Evolutionary conservation across 2,888 invertebrate species (phyloP).

Genomic region (Mythimna ferrago): DNA sequence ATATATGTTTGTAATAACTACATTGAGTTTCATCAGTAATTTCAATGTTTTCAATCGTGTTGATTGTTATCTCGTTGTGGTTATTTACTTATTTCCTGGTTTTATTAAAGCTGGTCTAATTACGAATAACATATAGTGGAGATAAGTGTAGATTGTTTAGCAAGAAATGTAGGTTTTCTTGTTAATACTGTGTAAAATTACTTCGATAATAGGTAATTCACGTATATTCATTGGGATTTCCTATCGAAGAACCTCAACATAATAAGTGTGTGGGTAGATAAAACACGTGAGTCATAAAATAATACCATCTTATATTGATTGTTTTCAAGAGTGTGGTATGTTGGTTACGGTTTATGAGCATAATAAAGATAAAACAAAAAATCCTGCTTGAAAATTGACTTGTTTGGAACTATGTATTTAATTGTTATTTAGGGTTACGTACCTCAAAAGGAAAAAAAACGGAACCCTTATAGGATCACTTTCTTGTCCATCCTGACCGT

Average conservation of each 20-base stretch:
- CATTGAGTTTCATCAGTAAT: slow-evolving; percentile 3
- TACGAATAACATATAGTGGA: not conserved
- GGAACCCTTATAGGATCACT: too few relatives aligned
- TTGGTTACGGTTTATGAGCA: too few relatives aligned
- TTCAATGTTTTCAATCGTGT: slow-evolving; percentile 41
- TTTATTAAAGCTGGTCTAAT: slow-evolving; percentile 28
- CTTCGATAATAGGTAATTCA: not conserved
- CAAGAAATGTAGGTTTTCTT: slow-evolving; percentile 11
- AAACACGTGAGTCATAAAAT: too few relatives aligned
- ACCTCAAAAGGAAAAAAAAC: too few relatives aligned
- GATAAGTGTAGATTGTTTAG: not conserved
- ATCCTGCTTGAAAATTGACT: too few relatives aligned
- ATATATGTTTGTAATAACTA: too few relatives aligned
- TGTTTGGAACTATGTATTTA: too few relatives aligned
- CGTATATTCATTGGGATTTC: slow-evolving; percentile 1
- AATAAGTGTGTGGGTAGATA: too few relatives aligned
- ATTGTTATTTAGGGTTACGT: too few relatives aligned
- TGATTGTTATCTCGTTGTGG: slow-evolving; percentile 45
- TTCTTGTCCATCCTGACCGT: too few relatives aligned
- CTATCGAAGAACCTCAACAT: not conserved
- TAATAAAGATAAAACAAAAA: too few relatives aligned
- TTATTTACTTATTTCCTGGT: slow-evolving; percentile 48
- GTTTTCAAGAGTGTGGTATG: not conserved
- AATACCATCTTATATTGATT: not conserved
- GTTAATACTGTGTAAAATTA: slow-evolving; percentile 7